Percentiles rank a stretch among this genome's conserved stretches.
These are phyloP conservation scores for Cyanocitta stelleri DNA, from an alignment of 2,113 vertebrate genomes.

Conservation along the genomic window DNA sequence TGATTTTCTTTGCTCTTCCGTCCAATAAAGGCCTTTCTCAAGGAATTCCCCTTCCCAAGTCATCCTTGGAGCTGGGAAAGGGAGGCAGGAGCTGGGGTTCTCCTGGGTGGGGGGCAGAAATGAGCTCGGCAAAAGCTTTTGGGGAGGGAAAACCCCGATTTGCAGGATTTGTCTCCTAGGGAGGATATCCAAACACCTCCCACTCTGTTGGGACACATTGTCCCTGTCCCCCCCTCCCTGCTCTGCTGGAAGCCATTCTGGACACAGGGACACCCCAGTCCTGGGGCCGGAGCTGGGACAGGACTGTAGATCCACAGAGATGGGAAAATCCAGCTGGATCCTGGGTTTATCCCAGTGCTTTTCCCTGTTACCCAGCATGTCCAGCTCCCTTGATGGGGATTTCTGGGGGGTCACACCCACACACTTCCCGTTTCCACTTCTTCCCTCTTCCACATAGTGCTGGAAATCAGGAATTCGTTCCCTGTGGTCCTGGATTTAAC, in stretches of 20 bases:
- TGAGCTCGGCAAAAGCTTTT: neutral
- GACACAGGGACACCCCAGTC: too few species aligned
- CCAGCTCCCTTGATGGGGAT: neutral
- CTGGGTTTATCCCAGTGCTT: neutral
- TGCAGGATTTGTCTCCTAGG: neutral
- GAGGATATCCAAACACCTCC: neutral
- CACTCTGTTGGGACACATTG: neutral
- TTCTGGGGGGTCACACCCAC: neutral
- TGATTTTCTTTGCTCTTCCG: neutral
- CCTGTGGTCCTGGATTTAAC: neutral
- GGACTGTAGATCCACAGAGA: neutral
- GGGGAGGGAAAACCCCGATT: neutral
- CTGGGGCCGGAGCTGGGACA: neutral
- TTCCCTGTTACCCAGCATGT: neutral
- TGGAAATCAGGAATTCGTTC: neutral
- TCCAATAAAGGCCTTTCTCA: slow-evolving; percentile 4
- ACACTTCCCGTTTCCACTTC: neutral
- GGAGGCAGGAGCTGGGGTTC: neutral
- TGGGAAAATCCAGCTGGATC: neutral
- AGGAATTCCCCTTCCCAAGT: neutral
- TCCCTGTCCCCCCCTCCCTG: neutral
- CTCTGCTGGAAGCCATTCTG: neutral
- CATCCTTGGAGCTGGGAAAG: neutral
- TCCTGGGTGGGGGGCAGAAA: neutral
- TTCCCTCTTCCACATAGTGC: neutral